Evolutionary conservation across 2,113 vertebrate species (phyloP).

Genomic region (Mus spicilegus): DNA sequence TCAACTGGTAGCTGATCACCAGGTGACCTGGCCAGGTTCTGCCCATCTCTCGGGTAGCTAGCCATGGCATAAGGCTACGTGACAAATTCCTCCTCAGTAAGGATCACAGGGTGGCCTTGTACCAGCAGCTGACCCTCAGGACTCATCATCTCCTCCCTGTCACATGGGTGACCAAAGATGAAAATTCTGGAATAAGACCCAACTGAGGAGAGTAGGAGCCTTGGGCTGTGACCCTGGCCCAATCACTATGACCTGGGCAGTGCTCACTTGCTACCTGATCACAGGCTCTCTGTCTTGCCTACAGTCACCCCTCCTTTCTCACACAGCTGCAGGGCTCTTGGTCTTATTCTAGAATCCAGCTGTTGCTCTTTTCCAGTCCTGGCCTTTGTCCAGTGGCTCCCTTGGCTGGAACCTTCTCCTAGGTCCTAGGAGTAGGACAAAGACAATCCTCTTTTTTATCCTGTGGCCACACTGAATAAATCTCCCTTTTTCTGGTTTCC

Average conservation of each 20-base stretch:
- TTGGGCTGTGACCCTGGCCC: rapidly evolving
- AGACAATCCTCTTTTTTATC: neutral
- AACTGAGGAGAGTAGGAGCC: rapidly evolving
- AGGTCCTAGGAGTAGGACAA: neutral
- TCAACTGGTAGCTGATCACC: neutral
- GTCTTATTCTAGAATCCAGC: no score
- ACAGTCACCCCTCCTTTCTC: neutral
- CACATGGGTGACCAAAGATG: rapidly evolving
- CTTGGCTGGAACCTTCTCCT: neutral
- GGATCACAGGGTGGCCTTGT: no score
- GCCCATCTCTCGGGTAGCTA: neutral
- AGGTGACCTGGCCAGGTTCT: neutral
- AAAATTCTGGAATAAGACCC: no score
- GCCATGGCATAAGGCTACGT: neutral
- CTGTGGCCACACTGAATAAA: neutral
- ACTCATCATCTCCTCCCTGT: neutral
- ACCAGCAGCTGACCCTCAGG: neutral
- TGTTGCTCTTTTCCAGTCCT: rapidly evolving
- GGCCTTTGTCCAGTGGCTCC: neutral
- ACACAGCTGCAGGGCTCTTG: rapidly evolving
- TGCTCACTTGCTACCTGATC: rapidly evolving
- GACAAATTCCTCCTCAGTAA: neutral
- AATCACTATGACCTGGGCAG: neutral
- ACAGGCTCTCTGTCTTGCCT: neutral
- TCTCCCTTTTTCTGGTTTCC: neutral